Percentiles rank a stretch among this genome's conserved stretches.
These are phyloP conservation scores for Benthosema pterotum DNA, from an alignment of 2,797 vertebrate genomes.

Conservation along the genomic window DNA sequence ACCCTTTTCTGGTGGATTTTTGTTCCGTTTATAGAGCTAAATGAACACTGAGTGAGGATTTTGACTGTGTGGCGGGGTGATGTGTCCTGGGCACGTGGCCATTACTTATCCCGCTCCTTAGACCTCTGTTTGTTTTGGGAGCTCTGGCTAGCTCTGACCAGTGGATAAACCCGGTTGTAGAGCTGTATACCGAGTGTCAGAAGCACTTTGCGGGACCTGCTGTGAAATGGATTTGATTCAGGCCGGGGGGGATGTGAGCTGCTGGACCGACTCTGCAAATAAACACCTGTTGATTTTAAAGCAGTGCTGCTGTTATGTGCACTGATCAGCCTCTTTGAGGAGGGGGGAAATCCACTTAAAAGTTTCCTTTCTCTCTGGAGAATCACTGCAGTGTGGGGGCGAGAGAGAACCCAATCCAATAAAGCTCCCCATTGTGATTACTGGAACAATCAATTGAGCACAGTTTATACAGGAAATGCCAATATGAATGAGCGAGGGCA, in stretches of 20 bases:
- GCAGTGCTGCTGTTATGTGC: constrained; percentile 48
- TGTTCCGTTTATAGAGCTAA: too few species aligned
- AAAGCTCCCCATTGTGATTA: constrained; percentile 71
- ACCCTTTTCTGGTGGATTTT: too few species aligned
- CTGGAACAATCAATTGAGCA: constrained; percentile 74
- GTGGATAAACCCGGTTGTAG: constrained; percentile 59
- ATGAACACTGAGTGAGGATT: too few species aligned
- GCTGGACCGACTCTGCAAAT: constrained; percentile 70
- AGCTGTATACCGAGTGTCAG: constrained; percentile 80
- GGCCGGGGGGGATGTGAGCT: constrained; percentile 43
- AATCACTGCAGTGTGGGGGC: constrained; percentile 18
- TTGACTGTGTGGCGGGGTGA: constrained; percentile 29
- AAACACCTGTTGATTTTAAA: constrained; percentile 81
- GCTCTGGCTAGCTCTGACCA: constrained; percentile 74
- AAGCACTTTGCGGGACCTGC: constrained; percentile 75
- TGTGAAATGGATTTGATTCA: constrained; percentile 74
- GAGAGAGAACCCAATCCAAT: constrained; percentile 22
- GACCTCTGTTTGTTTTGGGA: constrained; percentile 78
- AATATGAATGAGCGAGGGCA: constrained; percentile 68
- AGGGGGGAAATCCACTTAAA: constrained; percentile 54
- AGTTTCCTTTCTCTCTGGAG: constrained; percentile 52
- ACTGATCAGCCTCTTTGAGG: constrained; percentile 41
- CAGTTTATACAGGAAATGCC: constrained; percentile 78
- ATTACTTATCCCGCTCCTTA: constrained; percentile 70
- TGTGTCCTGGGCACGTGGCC: constrained; percentile 70